Evolutionary conservation across 2,888 invertebrate species (phyloP).

Genomic region (Muscina levida): DNA sequence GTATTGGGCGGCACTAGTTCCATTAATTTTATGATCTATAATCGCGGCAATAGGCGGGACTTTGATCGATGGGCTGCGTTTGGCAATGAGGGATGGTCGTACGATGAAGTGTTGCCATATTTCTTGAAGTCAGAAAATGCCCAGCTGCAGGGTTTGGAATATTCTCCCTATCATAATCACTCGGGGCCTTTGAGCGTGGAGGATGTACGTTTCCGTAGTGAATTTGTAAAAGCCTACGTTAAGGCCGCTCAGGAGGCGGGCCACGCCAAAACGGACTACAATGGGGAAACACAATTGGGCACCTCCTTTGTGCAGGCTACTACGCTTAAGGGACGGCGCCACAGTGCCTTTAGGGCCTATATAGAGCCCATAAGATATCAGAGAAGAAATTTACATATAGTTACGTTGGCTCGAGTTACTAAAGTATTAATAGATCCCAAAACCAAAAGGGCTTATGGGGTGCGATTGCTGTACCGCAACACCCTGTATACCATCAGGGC

Average conservation of each 20-base stretch:
- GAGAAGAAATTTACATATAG: conserved; percentile 84
- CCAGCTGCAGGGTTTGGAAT: conserved; percentile 79
- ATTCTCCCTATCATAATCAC: conserved; percentile 82
- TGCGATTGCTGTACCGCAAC: conserved; percentile 83
- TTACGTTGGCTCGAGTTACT: conserved; percentile 84
- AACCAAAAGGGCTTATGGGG: conserved; percentile 85
- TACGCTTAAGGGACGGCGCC: conserved; percentile 82
- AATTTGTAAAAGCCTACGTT: conserved; percentile 82
- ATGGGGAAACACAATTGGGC: conserved; percentile 83
- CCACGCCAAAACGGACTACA: conserved; percentile 86
- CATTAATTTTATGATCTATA: conserved; percentile 86
- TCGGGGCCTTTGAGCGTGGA: conserved; percentile 84
- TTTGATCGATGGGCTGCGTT: conserved; percentile 86
- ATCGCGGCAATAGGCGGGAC: conserved; percentile 86
- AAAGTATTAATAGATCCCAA: conserved; percentile 84
- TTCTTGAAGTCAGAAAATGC: conserved; percentile 83
- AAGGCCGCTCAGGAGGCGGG: conserved; percentile 85
- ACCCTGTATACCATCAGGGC: conserved; percentile 81
- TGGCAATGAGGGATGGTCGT: conserved; percentile 89
- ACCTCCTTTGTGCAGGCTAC: conserved; percentile 85
- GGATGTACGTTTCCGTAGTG: conserved; percentile 82
- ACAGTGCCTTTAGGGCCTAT: conserved; percentile 85
- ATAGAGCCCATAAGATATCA: conserved; percentile 81
- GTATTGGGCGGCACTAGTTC: conserved; percentile 83
- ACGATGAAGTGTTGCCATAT: conserved; percentile 83